Conservation (phyloP, 2,888 invertebrate genomes). For the Cheilosia soror region DNA sequence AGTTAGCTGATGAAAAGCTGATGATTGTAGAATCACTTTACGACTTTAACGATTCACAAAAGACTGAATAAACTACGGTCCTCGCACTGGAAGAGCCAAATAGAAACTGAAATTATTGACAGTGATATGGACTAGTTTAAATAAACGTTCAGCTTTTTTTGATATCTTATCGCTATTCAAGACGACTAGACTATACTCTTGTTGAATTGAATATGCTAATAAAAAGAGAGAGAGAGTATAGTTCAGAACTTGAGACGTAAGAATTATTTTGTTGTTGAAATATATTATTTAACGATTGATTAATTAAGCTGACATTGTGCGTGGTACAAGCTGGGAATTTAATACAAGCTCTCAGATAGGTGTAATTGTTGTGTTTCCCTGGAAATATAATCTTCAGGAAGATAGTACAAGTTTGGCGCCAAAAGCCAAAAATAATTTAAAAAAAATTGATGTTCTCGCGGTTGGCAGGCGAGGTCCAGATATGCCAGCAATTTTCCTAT, state of each 20-base stretch:
- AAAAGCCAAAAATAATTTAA: no score
- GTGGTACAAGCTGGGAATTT: no score
- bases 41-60: conserved; percentile 2
- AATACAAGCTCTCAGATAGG: no score
- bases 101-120: conserved; percentile 76
- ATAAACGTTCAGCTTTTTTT: conserved; percentile 28
- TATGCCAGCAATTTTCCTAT: no score
- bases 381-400: no score
- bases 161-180: conserved; percentile 52
- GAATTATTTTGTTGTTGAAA: not conserved
- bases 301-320: not conserved
- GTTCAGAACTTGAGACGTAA: conserved; percentile 15
- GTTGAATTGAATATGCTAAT: not conserved
- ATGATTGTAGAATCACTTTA: conserved; percentile 15
- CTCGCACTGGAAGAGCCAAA: conserved; percentile 83
- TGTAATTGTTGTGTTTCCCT: no score
- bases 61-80: conserved; percentile 78
- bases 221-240: conserved; percentile 48
- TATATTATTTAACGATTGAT: conserved; percentile 1
- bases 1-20: conserved; percentile 10
- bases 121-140: conserved; percentile 14
- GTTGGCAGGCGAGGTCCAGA: no score
- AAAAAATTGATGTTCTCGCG: no score
- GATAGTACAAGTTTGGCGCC: no score
- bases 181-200: not conserved